Evolutionary conservation across 2,113 vertebrate species (phyloP).

Genomic region (Brachyhypopomus gauderio): DNA sequence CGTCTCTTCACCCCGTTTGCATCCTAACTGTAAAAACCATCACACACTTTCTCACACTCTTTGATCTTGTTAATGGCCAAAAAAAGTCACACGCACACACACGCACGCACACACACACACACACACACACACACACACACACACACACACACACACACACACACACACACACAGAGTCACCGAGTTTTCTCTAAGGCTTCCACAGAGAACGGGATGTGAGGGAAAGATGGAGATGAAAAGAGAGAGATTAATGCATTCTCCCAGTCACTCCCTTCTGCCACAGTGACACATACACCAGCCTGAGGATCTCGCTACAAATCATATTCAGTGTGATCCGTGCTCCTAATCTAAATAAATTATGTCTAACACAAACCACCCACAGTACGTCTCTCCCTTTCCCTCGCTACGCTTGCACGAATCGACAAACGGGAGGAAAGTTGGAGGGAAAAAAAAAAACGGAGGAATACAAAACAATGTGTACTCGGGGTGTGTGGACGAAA

Average conservation of each 20-base stretch:
- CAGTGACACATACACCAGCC: constrained; percentile 47
- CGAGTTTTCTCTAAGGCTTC: background rate
- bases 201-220: constrained; percentile 10
- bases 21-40: constrained; percentile 11
- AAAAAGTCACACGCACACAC: background rate
- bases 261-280: constrained; percentile 7
- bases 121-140: background rate
- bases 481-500: constrained; percentile 68
- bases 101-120: background rate
- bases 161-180: background rate
- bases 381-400: constrained; percentile 67
- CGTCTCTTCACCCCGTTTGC: constrained; percentile 3
- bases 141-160: background rate
- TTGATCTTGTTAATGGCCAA: constrained; percentile 43
- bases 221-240: constrained; percentile 36
- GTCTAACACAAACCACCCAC: constrained; percentile 67
- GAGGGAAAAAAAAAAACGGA: constrained; percentile 35
- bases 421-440: background rate
- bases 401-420: constrained; percentile 36
- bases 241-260: constrained; percentile 32
- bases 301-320: constrained; percentile 64
- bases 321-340: constrained; percentile 59
- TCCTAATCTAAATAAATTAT: constrained; percentile 70
- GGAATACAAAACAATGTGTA: constrained; percentile 50
- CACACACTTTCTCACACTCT: constrained; percentile 18